phyloP scores from a whole-genome alignment of 2,888 invertebrate genomes.

The Eudasyphora cyanicolor region DNA sequence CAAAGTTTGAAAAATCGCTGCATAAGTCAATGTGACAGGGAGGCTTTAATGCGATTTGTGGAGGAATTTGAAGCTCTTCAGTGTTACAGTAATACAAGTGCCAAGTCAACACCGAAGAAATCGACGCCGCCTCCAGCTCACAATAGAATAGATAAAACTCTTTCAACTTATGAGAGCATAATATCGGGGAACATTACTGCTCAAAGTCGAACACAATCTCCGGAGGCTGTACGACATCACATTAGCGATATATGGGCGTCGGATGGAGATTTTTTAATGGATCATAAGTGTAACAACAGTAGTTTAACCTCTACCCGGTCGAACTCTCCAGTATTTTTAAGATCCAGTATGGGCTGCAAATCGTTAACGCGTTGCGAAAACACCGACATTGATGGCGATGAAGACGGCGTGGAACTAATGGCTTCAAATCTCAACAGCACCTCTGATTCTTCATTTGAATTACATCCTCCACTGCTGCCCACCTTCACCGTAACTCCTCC shows the following conservation, averaged over 20 bases:
- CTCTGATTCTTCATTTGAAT: constrained; percentile 77
- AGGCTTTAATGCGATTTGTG: constrained; percentile 75
- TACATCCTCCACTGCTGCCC: constrained; percentile 78
- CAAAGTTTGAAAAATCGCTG: constrained; percentile 71
- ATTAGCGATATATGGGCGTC: not conserved
- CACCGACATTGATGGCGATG: constrained; percentile 73
- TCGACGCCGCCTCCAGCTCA: constrained; percentile 66
- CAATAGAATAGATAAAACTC: constrained; percentile 64
- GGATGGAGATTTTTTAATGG: constrained; percentile 21
- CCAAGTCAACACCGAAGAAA: constrained; percentile 70
- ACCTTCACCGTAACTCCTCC: constrained; percentile 77
- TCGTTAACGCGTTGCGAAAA: constrained; percentile 64
- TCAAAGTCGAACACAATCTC: constrained; percentile 18
- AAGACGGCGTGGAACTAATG: constrained; percentile 21
- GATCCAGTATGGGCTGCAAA: constrained; percentile 61
- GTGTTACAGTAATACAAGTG: constrained; percentile 56
- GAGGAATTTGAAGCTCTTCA: constrained; percentile 75
- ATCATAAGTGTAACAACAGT: constrained; percentile 39
- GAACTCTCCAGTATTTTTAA: not conserved
- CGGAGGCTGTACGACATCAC: constrained; percentile 38
- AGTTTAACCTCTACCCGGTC: constrained; percentile 69
- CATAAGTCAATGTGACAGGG: constrained; percentile 77
- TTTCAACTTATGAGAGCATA: constrained; percentile 56
- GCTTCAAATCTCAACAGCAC: constrained; percentile 69
- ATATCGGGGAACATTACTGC: not conserved